Conservation (phyloP, 2,797 vertebrate species). For the Pogoniulus pusillus region DNA sequence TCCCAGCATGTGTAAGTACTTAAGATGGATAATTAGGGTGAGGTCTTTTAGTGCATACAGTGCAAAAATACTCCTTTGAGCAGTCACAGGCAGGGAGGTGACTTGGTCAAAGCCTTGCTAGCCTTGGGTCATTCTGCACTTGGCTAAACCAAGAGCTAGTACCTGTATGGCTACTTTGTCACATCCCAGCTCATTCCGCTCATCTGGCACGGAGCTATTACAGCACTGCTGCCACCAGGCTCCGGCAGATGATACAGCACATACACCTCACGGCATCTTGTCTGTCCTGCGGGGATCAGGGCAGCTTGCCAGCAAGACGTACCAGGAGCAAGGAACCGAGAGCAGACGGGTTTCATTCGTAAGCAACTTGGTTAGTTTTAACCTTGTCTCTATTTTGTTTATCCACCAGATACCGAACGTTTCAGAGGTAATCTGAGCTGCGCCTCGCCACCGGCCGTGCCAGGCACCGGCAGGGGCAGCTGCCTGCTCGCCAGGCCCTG, state of each 20-base stretch:
- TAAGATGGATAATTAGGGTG: background rate
- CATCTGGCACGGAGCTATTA: no score
- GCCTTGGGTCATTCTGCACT: background rate
- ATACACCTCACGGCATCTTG: rapidly evolving
- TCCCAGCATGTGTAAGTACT: background rate
- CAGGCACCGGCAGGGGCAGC: no score
- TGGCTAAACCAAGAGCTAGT: background rate
- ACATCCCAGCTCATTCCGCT: background rate
- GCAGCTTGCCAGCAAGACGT: background rate
- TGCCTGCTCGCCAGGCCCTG: background rate
- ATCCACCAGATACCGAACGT: rapidly evolving
- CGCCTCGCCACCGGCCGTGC: background rate
- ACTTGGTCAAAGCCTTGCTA: background rate
- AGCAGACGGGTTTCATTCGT: background rate
- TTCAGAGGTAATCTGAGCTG: background rate
- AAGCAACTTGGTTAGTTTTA: background rate
- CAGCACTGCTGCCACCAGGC: rapidly evolving
- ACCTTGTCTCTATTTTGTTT: no score
- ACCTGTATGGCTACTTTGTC: background rate
- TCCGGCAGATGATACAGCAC: rapidly evolving
- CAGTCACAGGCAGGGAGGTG: background rate
- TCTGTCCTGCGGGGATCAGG: background rate
- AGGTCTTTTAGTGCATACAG: background rate
- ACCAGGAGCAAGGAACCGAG: background rate
- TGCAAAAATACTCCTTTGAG: background rate